phyloP scores from a whole-genome alignment of 2,797 vertebrate genomes.

The Spizella passerina region DNA sequence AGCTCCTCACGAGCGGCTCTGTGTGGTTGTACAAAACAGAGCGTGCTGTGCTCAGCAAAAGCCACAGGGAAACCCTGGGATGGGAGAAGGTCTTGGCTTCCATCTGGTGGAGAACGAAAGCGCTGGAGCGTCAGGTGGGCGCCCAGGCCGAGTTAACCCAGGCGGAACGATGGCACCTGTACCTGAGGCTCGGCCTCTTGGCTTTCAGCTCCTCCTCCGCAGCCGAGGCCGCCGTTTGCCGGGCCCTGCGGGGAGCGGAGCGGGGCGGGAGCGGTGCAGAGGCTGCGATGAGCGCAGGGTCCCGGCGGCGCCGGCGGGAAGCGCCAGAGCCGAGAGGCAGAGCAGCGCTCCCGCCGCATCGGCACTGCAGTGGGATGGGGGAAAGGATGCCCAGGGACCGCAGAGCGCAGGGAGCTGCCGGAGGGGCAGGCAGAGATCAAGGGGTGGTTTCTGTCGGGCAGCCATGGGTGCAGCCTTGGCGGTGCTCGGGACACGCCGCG shows the following conservation, averaged over 20 bases:
- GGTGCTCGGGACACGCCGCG: accelerated
- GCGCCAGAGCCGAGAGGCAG: accelerated
- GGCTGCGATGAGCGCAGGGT: accelerated
- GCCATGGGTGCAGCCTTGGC: accelerated
- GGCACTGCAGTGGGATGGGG: accelerated
- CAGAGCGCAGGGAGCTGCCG: neutral
- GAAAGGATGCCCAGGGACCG: accelerated
- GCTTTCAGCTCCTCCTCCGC: too few relatives aligned
- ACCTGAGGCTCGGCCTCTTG: neutral
- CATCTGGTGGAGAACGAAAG: conserved; percentile 1
- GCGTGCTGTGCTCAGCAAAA: accelerated
- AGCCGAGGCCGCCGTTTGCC: accelerated
- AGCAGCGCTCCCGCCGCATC: accelerated
- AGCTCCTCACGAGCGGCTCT: neutral
- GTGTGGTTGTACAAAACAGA: accelerated
- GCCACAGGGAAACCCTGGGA: accelerated
- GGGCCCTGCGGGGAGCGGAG: accelerated
- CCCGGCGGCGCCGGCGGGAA: neutral
- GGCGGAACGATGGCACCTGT: accelerated
- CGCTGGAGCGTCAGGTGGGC: accelerated
- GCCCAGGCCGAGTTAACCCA: too few relatives aligned
- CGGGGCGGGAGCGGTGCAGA: accelerated
- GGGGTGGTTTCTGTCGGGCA: accelerated
- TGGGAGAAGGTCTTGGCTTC: neutral
- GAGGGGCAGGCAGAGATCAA: accelerated